Conservation (phyloP, 2,888 invertebrate species). For the Calliscelio sp. region DNA sequence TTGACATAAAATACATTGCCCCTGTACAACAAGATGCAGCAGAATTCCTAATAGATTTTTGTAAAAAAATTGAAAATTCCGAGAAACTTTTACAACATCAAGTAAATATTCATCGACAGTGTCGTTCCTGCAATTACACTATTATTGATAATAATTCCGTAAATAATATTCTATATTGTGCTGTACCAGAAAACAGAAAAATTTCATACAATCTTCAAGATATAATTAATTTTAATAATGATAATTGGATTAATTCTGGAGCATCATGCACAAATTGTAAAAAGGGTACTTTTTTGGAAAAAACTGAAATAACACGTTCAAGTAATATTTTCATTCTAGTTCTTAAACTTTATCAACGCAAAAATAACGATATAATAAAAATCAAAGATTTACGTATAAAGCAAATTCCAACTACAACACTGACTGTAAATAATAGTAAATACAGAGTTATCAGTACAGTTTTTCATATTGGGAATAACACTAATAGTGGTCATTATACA, state of each 20-base stretch:
- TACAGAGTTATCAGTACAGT: no score
- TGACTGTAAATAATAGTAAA: no score
- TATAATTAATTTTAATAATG: conserved; percentile 25
- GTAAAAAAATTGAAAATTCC: background rate
- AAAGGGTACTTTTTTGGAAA: conserved; percentile 6
- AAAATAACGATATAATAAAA: no score
- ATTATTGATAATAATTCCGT: conserved; percentile 26
- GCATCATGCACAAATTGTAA: conserved; percentile 25
- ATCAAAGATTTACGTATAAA: no score
- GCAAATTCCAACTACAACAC: no score
- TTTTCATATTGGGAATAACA: no score
- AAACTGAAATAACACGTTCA: conserved; percentile 20
- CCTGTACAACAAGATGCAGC: no score
- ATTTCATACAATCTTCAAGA: conserved; percentile 36
- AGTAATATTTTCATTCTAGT: conserved; percentile 35
- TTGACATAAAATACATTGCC: background rate
- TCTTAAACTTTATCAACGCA: conserved; percentile 35
- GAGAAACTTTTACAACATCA: conserved; percentile 10
- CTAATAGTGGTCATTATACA: no score
- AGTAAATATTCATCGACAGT: conserved; percentile 19
- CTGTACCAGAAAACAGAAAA: conserved; percentile 18
- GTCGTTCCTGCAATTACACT: conserved; percentile 30
- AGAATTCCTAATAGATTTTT: conserved; percentile 32
- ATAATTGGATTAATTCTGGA: conserved; percentile 12
- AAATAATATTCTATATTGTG: conserved; percentile 16